A percentile compares a stretch with the other conserved stretches of the same genome.
Evolutionary conservation across 2,113 vertebrate species (phyloP).

Genomic region (Benitochromis conjunctus): DNA sequence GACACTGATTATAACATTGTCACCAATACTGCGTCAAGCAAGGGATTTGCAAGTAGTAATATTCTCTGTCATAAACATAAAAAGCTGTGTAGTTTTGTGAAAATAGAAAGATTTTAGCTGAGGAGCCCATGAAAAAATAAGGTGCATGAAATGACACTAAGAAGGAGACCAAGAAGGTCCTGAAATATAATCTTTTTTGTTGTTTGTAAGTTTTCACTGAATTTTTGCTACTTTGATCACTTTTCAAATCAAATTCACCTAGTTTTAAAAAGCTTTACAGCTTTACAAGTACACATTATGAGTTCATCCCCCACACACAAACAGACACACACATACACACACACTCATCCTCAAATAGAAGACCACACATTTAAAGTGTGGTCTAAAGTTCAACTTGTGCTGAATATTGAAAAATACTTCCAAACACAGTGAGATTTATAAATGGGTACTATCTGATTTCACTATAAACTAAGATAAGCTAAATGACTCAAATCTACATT

Average conservation of each 20-base stretch:
- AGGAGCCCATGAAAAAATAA: background rate
- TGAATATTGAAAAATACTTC: background rate
- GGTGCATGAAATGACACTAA: background rate
- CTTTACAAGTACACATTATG: background rate
- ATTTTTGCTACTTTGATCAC: background rate
- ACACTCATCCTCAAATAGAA: background rate
- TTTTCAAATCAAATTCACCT: background rate
- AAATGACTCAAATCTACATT: background rate
- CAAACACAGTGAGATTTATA: background rate
- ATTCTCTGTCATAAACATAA: background rate
- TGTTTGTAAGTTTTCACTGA: background rate
- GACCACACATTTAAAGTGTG: background rate
- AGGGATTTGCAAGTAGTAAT: conserved; percentile 8
- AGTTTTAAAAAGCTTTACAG: background rate
- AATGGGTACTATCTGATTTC: background rate
- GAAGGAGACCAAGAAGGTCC: background rate
- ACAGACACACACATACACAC: background rate
- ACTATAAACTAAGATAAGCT: background rate
- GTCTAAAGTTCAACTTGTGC: background rate
- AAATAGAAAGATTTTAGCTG: background rate
- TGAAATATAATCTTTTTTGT: background rate
- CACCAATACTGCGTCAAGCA: background rate
- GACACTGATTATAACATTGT: conserved; percentile 26
- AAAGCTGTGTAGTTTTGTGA: background rate
- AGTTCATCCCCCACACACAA: background rate